Evolutionary conservation across 1,140 invertebrate genomes (phyloP).

Genomic region (Trichonephila inaurata): DNA sequence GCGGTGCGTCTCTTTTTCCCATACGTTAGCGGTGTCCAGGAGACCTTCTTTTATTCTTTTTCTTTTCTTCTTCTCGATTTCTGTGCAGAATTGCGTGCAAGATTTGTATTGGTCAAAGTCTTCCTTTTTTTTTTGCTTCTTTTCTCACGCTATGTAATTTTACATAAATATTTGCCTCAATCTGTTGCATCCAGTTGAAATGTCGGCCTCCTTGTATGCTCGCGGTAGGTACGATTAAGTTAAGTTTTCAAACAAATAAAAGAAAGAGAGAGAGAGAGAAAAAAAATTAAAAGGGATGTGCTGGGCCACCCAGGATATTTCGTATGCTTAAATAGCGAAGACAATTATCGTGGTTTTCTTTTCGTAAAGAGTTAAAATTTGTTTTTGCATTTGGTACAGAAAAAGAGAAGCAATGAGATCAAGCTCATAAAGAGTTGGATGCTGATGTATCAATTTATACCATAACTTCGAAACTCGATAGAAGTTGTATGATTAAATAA

Average conservation of each 20-base stretch:
- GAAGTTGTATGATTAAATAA: too few species aligned
- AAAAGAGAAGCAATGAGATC: not conserved
- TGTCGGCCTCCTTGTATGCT: constrained; percentile 20
- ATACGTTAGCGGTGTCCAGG: not conserved
- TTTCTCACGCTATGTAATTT: constrained; percentile 48
- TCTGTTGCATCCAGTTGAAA: constrained; percentile 35
- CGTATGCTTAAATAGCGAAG: constrained; percentile 16
- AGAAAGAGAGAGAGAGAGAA: not conserved
- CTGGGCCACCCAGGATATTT: constrained; percentile 21
- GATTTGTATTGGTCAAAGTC: constrained; percentile 38
- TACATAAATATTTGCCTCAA: constrained; percentile 43
- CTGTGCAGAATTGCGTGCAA: constrained; percentile 38
- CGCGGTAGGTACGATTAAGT: constrained; percentile 55
- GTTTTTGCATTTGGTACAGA: not conserved
- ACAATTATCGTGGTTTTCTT: constrained; percentile 31
- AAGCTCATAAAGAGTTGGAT: not conserved
- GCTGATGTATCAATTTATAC: not conserved
- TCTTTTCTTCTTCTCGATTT: constrained; percentile 11
- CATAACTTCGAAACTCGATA: not conserved
- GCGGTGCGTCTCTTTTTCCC: not conserved
- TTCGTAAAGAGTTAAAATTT: not conserved
- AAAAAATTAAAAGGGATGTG: not conserved
- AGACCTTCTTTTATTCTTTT: not conserved
- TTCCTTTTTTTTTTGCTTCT: not conserved
- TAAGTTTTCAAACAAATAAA: constrained; percentile 23